Conservation (phyloP, 1,140 invertebrate genomes). For the Zaprionus ghesquierei region DNA sequence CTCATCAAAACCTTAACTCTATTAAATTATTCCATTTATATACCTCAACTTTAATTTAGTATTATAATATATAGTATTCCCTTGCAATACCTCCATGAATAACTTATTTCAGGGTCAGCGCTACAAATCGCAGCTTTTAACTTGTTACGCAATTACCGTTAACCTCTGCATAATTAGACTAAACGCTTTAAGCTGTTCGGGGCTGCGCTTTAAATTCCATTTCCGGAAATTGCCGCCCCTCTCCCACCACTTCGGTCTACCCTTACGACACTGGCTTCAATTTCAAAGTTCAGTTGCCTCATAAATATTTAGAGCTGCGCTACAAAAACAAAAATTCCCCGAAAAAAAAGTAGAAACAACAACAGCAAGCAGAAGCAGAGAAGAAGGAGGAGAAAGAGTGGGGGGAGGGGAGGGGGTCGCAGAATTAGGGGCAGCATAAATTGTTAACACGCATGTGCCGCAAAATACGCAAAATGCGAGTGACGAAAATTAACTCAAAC, state of each 20-base stretch:
- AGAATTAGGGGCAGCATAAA: slow-evolving; percentile 48
- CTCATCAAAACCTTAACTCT: not conserved
- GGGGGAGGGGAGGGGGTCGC: not conserved
- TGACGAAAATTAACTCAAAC: slow-evolving; percentile 75
- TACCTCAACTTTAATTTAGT: not conserved
- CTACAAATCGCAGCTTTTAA: not conserved
- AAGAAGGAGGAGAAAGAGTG: not conserved
- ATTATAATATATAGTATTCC: not conserved
- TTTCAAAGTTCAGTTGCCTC: slow-evolving; percentile 38
- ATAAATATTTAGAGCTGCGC: slow-evolving; percentile 65
- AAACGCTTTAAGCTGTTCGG: not conserved
- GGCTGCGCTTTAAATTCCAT: not conserved
- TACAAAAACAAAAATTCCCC: slow-evolving; percentile 38
- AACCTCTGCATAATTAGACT: not conserved
- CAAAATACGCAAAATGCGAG: slow-evolving; percentile 59
- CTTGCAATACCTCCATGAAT: not conserved
- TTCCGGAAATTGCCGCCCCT: slow-evolving; percentile 4
- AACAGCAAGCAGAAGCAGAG: not conserved
- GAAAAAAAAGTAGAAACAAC: slow-evolving; percentile 41
- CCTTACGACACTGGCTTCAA: not conserved
- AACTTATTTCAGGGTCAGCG: not conserved
- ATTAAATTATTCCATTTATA: not conserved
- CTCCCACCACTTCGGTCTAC: too few species aligned
- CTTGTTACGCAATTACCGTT: not conserved
- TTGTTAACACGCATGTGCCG: slow-evolving; percentile 73